A percentile compares a stretch with the other conserved stretches of the same genome.
Evolutionary conservation across 2,113 vertebrate species (phyloP).

Genomic region (Symphodus melops): DNA sequence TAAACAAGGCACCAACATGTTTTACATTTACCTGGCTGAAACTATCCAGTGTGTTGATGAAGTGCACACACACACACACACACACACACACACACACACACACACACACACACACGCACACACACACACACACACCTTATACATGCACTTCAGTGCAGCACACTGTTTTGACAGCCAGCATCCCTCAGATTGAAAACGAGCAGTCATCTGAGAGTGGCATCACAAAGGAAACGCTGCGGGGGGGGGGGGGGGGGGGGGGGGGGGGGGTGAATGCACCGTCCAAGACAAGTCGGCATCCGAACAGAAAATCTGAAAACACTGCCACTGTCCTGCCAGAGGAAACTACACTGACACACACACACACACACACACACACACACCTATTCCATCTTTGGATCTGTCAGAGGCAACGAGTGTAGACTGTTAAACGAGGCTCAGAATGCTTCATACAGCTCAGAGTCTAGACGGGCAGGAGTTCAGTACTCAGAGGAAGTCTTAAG

Average conservation of each 20-base stretch:
- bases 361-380: no score
- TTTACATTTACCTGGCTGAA: neutral
- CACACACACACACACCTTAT: no score
- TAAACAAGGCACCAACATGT: neutral
- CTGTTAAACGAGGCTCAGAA: no score
- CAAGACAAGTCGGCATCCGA: slow-evolving; percentile 33
- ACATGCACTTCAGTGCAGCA: slow-evolving; percentile 25
- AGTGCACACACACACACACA: neutral
- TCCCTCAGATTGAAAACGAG: slow-evolving; percentile 40
- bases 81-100: neutral
- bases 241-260: no score
- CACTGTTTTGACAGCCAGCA: slow-evolving; percentile 52
- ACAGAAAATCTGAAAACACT: slow-evolving; percentile 19
- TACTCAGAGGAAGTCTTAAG: no score
- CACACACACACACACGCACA: no score
- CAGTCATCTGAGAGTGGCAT: slow-evolving; percentile 51
- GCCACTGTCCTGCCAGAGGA: neutral
- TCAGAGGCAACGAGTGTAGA: no score
- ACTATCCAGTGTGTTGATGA: neutral
- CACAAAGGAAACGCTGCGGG: slow-evolving; percentile 27
- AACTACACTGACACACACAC: neutral
- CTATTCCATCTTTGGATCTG: no score
- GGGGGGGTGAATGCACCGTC: slow-evolving; percentile 11
- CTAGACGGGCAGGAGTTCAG: no score
- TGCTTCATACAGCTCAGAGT: no score